Percentiles rank a stretch among this genome's conserved stretches.
These are phyloP conservation scores for Varanus salvator DNA, from an alignment of 2,113 vertebrate species.

Conservation along the genomic window DNA sequence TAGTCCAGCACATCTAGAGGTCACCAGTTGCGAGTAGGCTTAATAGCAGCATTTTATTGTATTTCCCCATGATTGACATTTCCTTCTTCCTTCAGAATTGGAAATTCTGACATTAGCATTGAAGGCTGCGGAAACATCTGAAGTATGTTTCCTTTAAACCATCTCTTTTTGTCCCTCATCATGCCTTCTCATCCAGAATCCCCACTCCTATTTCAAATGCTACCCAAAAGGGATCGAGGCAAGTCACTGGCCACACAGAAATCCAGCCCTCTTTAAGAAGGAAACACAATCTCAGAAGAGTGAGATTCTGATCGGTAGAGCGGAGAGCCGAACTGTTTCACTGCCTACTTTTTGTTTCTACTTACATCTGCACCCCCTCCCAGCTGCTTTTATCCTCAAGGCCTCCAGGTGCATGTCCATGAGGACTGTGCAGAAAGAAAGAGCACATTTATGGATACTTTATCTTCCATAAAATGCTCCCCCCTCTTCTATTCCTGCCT, in stretches of 20 bases:
- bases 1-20: neutral
- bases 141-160: rapidly evolving
- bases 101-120: neutral
- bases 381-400: too few relatives aligned
- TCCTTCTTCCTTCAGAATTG: neutral
- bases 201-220: neutral
- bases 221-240: neutral
- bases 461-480: too few relatives aligned
- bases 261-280: neutral
- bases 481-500: too few relatives aligned
- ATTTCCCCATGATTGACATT: neutral
- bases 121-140: too few relatives aligned
- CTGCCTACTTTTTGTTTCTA: too few relatives aligned
- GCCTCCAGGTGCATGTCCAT: too few relatives aligned
- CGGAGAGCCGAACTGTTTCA: neutral
- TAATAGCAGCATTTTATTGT: neutral
- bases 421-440: too few relatives aligned
- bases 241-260: neutral
- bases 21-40: neutral
- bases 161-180: neutral
- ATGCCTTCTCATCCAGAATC: neutral
- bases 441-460: too few relatives aligned
- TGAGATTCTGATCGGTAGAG: neutral
- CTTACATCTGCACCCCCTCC: too few relatives aligned
- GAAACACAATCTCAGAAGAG: neutral